These are phyloP conservation scores for Brenthis hecate DNA, from an alignment of 2,888 invertebrate species.

Conservation along the genomic window DNA sequence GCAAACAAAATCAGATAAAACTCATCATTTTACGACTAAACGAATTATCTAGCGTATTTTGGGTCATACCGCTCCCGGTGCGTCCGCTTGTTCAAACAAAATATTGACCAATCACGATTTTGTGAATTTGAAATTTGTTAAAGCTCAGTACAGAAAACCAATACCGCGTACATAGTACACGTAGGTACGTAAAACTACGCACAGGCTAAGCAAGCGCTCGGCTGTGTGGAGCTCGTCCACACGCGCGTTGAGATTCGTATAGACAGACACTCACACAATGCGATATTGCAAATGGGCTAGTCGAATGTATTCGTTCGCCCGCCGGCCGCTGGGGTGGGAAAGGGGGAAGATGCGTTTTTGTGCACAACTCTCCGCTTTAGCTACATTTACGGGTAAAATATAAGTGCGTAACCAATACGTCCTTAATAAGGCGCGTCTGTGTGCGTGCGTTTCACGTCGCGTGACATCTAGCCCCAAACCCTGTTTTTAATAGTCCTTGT, in stretches of 20 bases:
- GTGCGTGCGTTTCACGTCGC: slow-evolving; percentile 43
- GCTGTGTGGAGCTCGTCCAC: slow-evolving; percentile 58
- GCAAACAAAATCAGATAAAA: slow-evolving; percentile 69
- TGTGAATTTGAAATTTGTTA: slow-evolving; percentile 82
- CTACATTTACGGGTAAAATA: slow-evolving; percentile 72
- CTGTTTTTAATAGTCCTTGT: slow-evolving; percentile 41
- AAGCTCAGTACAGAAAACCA: slow-evolving; percentile 80
- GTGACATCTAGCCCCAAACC: slow-evolving; percentile 43
- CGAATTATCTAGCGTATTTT: slow-evolving; percentile 72
- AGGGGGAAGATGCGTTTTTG: slow-evolving; percentile 80
- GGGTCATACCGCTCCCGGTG: slow-evolving; percentile 56
- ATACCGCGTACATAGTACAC: slow-evolving; percentile 64
- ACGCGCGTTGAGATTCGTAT: slow-evolving; percentile 41
- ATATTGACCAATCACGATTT: slow-evolving; percentile 80
- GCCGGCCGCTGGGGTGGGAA: slow-evolving; percentile 62
- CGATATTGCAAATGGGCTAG: slow-evolving; percentile 80
- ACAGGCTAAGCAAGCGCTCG: slow-evolving; percentile 72
- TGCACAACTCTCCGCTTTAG: slow-evolving; percentile 70
- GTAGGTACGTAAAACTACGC: slow-evolving; percentile 70
- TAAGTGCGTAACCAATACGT: slow-evolving; percentile 73
- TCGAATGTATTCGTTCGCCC: slow-evolving; percentile 80
- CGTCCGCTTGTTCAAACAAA: slow-evolving; percentile 77
- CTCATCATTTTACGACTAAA: slow-evolving; percentile 73
- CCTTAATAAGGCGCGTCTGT: slow-evolving; percentile 45
- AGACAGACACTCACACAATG: slow-evolving; percentile 76